Evolutionary conservation across 2,797 vertebrate species (phyloP), one percentile per base, ranked within the genome.

Genomic region (Eulemur rubriventer): DNA sequence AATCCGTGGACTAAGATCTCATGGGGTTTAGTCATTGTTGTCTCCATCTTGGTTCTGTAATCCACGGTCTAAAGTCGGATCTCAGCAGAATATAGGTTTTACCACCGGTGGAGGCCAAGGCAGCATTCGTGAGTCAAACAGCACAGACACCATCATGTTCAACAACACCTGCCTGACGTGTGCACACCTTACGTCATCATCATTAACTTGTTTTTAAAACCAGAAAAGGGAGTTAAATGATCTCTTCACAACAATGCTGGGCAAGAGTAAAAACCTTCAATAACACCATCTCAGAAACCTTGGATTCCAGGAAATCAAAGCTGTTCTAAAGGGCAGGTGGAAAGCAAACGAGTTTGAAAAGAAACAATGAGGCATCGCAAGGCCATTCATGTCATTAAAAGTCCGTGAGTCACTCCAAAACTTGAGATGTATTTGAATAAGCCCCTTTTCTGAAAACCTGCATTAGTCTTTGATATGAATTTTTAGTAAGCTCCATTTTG

Each of bases 241-340:
- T 14, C 16, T 46, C 72, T 57, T 78, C 17, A 11, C 1, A 14
- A 7, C 2, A 43, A 61, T 6, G 11, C 18, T 16, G 22, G 65
- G 26, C 6, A 22, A 72, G 57, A 52, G 11, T 22, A 22, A 80
- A 61, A 43, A 61, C 26, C 33, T 16, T 28, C 59, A 48, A 57
- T 26, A 33, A 18, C 43, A 10, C 5, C 20, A 14, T 22, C 14
- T 61, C n/a, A 10, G 14, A 70, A 22, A 72, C 46, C 26, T 14
- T 33, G 10, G 38, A n/a, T 13, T 75, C 28, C 2, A 0, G 20
- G 26, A 16, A 38, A 18, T 11, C 28, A 11, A 12, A 30, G 22
- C 16, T 24, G 1, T 12, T 13, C 4, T 16, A 4, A 38, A 84
- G 0, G 16, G 33, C 0, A 38, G 12, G 1, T 11, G 9, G 30